These are phyloP conservation scores for Daktulosphaira vitifoliae DNA, from an alignment of 1,140 invertebrate genomes.

Conservation along the genomic window DNA sequence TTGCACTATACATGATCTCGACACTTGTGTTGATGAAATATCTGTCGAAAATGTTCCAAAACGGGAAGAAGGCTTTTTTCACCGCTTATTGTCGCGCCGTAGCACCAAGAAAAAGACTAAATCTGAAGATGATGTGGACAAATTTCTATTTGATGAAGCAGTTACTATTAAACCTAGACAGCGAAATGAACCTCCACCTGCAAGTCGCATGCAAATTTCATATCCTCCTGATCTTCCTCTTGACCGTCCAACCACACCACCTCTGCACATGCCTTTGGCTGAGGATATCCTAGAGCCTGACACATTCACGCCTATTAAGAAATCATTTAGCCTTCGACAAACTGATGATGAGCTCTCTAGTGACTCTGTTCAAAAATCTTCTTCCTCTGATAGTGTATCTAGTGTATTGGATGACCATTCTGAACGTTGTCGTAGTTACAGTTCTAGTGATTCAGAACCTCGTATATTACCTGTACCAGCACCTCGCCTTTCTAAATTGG, in stretches of 20 bases:
- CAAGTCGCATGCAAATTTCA: constrained; percentile 41
- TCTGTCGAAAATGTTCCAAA: constrained; percentile 15
- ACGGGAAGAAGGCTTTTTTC: constrained; percentile 47
- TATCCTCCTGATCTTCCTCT: constrained; percentile 15
- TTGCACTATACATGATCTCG: neutral
- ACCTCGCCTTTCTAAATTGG: constrained; percentile 38
- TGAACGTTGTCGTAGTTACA: constrained; percentile 1
- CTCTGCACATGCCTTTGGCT: neutral
- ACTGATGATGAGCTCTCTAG: constrained; percentile 2
- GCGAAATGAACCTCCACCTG: constrained; percentile 48
- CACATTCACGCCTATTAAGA: constrained; percentile 14
- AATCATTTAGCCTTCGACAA: neutral
- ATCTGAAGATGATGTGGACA: constrained; percentile 18
- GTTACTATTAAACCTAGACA: constrained; percentile 47
- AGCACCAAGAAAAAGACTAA: constrained; percentile 53
- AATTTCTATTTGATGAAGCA: constrained; percentile 34
- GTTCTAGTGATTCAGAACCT: constrained; percentile 17
- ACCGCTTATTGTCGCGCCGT: constrained; percentile 53
- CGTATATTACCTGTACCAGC: constrained; percentile 44
- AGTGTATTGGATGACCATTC: neutral
- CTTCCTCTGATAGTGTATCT: constrained; percentile 19
- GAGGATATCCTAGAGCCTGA: constrained; percentile 1
- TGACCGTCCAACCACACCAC: neutral
- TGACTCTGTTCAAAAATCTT: constrained; percentile 9
- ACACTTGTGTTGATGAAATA: constrained; percentile 14